phyloP scores from a whole-genome alignment of 2,888 invertebrate genomes.

The Polyommatus icarus region DNA sequence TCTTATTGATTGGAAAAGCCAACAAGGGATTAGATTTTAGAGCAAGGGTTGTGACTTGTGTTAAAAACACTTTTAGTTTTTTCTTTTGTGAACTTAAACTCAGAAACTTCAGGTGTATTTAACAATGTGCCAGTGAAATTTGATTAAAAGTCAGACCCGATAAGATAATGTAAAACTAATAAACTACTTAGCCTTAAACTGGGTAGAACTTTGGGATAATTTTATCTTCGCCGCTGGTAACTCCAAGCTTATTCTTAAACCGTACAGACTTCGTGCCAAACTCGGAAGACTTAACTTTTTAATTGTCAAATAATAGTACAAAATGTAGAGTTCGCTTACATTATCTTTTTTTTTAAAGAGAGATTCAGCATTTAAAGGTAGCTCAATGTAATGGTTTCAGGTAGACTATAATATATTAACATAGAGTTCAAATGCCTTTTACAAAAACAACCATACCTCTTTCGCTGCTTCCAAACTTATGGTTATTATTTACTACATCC shows the following conservation, averaged over 20 bases:
- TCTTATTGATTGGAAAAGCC: no score
- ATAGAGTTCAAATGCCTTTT: not conserved
- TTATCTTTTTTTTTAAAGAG: not conserved
- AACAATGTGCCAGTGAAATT: not conserved
- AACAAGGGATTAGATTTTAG: no score
- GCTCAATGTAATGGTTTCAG: no score
- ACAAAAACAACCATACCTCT: not conserved
- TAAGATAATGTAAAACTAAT: not conserved
- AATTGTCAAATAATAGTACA: not conserved
- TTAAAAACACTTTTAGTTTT: no score
- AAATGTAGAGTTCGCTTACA: not conserved
- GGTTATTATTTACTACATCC: not conserved
- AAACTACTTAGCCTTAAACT: not conserved
- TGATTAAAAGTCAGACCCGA: not conserved
- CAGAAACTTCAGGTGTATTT: not conserved
- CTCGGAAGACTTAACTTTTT: not conserved
- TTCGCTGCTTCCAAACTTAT: not conserved
- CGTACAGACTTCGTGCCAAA: not conserved
- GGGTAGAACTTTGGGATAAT: conserved; percentile 1
- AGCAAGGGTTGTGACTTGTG: no score
- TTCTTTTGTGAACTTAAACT: not conserved
- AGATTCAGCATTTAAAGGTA: no score
- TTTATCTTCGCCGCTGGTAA: not conserved
- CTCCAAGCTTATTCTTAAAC: not conserved
- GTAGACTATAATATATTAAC: not conserved